Base-by-base conservation (phyloP, 2,113 vertebrate genomes). In the Proteles cristata region DNA sequence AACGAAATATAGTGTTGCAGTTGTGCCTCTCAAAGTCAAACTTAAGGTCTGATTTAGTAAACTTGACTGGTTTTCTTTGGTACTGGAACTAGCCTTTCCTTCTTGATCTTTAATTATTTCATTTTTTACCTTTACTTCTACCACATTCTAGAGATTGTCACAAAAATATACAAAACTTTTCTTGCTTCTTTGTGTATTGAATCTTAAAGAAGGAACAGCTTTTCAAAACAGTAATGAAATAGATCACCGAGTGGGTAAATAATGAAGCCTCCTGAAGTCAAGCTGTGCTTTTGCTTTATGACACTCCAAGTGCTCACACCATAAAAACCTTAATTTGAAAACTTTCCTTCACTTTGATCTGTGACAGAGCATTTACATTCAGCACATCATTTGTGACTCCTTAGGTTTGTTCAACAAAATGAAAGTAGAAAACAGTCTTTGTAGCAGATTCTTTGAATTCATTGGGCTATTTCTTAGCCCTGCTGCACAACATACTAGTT, bases 291-390 rank as follows among this genome's bases (percentile, higher is more conserved):
- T 88, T 68, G n/a, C 17, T 33, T 91, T 25, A 77, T 63, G 28
- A 66, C 79, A 69, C 11, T 58, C 31, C 35, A 33, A 69, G 9
- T 76, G 53, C 2, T 50, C 45, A 63, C n/a, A 19, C 11, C 80
- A 45, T 82, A 73, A 96, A 97, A 97, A 83, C 31, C 11, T 81
- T 66, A 33, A 35, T 55, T 65, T 95, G 45, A 94, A 66, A 76
- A 5, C 73, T 19, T 85, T 65, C 33, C 66, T 77, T 96, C 58
- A 39, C 21, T 65, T 77, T 2, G 1, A 11, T 63, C 39, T n/a
- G 0, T 14, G 61, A 90, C 55, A 71, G 17, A 68, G 35, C 14
- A 4, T 5, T 50, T 25, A 45, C 21, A 25, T 80, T 74, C 14
- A 19, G 21, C 39, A 26, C 19, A 8, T 15, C n/a, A 23, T 23